phyloP scores from a whole-genome alignment of 1,140 invertebrate species.

The Drosophila sucinea region DNA sequence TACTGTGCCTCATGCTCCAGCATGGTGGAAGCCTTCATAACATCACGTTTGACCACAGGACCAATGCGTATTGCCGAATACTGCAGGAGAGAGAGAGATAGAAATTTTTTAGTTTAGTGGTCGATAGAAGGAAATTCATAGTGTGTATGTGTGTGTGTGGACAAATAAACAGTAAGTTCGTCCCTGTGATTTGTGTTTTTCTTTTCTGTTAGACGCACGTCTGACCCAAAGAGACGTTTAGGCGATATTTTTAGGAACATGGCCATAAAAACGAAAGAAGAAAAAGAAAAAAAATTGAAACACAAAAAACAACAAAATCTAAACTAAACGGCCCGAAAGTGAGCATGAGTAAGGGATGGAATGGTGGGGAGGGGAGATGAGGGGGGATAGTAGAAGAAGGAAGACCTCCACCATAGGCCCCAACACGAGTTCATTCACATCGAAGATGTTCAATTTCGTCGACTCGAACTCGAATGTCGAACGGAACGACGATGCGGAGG shows the following conservation, averaged over 20 bases:
- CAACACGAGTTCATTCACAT: conserved; percentile 58
- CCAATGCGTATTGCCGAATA: conserved; percentile 99
- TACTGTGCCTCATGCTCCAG: conserved; percentile 98
- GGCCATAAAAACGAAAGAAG: conserved; percentile 37
- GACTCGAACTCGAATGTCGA: conserved; percentile 12
- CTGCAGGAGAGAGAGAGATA: conserved; percentile 85
- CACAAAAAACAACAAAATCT: conserved; percentile 22
- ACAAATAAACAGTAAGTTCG: neutral
- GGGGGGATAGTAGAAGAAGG: conserved; percentile 7
- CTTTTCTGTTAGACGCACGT: conserved; percentile 25
- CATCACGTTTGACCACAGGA: conserved; percentile 99
- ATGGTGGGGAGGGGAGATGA: neutral
- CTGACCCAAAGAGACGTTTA: conserved; percentile 57
- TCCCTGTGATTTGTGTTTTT: conserved; percentile 7
- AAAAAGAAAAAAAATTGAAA: conserved; percentile 34
- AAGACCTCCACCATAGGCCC: conserved; percentile 28
- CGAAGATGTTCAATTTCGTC: conserved; percentile 59
- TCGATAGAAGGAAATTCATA: neutral
- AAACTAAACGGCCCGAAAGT: conserved; percentile 41
- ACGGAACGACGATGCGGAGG: neutral
- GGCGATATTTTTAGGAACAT: conserved; percentile 42
- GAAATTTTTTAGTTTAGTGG: neutral
- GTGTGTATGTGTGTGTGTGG: neutral
- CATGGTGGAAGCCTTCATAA: conserved; percentile 99
- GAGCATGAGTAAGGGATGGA: conserved; percentile 7